A percentile compares a stretch with the other conserved stretches of the same genome.
These are phyloP conservation scores for Vanessa tameamea DNA, from an alignment of 1,140 invertebrate genomes.

Conservation along the genomic window DNA sequence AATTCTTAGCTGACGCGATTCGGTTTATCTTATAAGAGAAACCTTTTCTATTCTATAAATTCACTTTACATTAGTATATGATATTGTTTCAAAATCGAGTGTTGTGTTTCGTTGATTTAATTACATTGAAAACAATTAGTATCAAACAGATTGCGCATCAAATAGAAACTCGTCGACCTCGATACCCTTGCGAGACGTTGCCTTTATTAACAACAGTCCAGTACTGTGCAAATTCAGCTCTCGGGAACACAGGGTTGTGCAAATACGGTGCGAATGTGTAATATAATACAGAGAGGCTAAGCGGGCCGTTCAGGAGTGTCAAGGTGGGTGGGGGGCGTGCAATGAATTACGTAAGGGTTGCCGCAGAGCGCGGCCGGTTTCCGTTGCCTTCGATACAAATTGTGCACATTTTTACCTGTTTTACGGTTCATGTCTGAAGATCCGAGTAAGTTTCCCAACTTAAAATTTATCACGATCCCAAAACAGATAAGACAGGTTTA, in stretches of 20 bases:
- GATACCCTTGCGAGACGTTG: background rate
- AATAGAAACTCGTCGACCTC: constrained; percentile 12
- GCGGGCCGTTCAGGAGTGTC: constrained; percentile 50
- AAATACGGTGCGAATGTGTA: constrained; percentile 20
- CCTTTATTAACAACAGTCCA: constrained; percentile 16
- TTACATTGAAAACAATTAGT: constrained; percentile 2
- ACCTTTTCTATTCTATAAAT: background rate
- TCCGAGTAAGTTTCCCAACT: constrained; percentile 9
- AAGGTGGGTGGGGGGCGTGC: constrained; percentile 46
- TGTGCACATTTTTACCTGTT: constrained; percentile 27
- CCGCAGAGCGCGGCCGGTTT: constrained; percentile 38
- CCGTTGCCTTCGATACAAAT: constrained; percentile 33
- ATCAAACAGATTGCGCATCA: background rate
- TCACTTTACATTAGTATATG: background rate
- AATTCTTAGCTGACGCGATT: background rate
- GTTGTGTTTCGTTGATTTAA: background rate
- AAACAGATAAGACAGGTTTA: background rate
- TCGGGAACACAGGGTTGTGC: background rate
- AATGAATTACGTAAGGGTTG: constrained; percentile 58
- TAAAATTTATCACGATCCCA: constrained; percentile 9
- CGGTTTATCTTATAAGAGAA: background rate
- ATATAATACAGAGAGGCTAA: constrained; percentile 24
- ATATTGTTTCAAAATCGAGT: background rate
- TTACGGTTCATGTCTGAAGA: constrained; percentile 13
- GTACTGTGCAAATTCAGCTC: constrained; percentile 6